phyloP scores from a whole-genome alignment of 2,113 vertebrate species.

The Psilopogon haemacephalus region DNA sequence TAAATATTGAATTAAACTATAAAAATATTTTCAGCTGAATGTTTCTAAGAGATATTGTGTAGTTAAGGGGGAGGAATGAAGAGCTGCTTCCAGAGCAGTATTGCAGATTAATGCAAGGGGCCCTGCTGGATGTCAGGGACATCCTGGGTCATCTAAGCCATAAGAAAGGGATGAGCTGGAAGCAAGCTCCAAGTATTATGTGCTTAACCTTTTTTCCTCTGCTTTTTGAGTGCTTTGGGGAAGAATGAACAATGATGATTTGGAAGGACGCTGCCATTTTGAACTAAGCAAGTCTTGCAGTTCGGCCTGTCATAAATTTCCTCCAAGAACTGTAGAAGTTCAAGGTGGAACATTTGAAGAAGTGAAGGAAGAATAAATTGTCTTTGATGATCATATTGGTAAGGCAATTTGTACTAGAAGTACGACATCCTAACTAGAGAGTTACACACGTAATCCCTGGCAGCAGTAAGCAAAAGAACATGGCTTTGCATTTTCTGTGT shows the following conservation, averaged over 20 bases:
- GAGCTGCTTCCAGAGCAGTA: not conserved
- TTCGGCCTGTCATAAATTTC: not conserved
- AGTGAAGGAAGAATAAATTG: not conserved
- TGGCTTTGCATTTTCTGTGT: not conserved
- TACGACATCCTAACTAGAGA: not conserved
- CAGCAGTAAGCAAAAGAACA: not conserved
- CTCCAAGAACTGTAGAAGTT: not conserved
- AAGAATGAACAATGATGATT: not conserved
- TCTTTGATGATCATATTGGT: not conserved
- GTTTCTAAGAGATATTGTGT: not conserved
- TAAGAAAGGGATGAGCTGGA: constrained; percentile 40
- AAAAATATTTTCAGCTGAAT: not conserved
- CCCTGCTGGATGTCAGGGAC: not conserved
- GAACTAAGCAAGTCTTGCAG: not conserved
- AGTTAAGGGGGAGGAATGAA: not conserved
- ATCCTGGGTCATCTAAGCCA: constrained; percentile 32
- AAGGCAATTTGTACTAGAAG: not conserved
- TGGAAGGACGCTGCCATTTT: not conserved
- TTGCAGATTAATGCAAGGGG: not conserved
- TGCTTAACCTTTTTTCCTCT: constrained; percentile 48
- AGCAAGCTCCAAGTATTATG: constrained; percentile 34
- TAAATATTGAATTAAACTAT: not conserved
- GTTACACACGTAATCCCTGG: not conserved
- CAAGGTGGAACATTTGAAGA: not conserved
- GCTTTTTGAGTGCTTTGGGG: not conserved